A percentile compares a stretch with the other conserved stretches of the same genome.
phyloP scores from a whole-genome alignment of 2,113 vertebrate species.

The sheep (Ovis aries) region DNA sequence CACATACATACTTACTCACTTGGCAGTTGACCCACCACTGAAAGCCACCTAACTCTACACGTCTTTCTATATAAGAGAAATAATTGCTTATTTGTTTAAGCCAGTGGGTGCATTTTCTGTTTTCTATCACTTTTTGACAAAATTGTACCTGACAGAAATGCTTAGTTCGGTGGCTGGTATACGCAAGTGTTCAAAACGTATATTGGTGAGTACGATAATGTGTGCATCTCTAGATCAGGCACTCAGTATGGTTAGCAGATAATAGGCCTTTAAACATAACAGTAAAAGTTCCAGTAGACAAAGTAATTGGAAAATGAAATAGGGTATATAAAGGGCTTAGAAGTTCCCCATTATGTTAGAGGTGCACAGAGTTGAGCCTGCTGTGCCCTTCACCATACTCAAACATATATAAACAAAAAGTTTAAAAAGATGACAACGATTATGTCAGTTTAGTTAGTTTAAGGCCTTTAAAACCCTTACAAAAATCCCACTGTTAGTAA shows the following conservation, averaged over 20 bases:
- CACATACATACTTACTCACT: background rate
- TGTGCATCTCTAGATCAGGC: background rate
- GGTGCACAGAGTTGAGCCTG: background rate
- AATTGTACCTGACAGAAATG: background rate
- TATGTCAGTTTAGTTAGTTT: background rate
- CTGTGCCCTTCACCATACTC: background rate
- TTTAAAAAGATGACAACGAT: background rate
- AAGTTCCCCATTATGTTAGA: background rate
- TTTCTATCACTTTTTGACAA: background rate
- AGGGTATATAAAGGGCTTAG: background rate
- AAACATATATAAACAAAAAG: background rate
- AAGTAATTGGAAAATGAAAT: background rate
- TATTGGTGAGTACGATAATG: background rate
- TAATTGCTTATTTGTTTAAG: background rate
- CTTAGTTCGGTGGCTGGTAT: background rate
- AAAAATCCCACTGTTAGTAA: background rate
- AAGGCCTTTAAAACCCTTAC: background rate
- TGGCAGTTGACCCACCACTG: background rate
- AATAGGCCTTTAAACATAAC: background rate
- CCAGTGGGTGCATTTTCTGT: background rate
- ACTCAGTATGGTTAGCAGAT: background rate
- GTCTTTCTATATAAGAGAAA: background rate
- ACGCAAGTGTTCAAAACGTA: background rate
- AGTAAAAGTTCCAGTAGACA: background rate
- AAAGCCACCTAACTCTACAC: background rate